Evolutionary conservation across 2,797 vertebrate genomes (phyloP).

Genomic region (Catamblyrhynchus diadema): DNA sequence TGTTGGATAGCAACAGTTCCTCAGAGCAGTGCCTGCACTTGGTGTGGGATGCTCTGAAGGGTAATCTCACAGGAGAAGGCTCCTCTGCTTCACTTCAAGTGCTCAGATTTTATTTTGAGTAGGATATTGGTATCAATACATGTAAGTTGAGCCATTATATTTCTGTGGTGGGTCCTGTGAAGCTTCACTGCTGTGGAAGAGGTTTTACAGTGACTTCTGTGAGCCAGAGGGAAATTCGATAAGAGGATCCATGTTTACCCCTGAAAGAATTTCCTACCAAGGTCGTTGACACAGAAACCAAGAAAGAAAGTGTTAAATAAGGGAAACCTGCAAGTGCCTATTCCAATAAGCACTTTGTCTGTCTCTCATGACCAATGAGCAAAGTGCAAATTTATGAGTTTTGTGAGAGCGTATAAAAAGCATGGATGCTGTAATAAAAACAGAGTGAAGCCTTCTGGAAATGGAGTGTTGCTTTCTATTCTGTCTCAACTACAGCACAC

Average conservation of each 20-base stretch:
- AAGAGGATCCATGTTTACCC: neutral
- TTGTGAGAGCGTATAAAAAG: neutral
- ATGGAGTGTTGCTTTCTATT: neutral
- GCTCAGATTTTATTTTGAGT: neutral
- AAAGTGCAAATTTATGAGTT: neutral
- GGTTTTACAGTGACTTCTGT: neutral
- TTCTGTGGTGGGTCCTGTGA: neutral
- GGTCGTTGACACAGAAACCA: neutral
- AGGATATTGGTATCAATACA: neutral
- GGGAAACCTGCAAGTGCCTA: neutral
- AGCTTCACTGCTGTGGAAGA: neutral
- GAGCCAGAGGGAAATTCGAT: neutral
- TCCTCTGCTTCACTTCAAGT: neutral
- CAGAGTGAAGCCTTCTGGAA: neutral
- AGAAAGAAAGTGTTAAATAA: neutral
- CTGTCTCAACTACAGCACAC: neutral
- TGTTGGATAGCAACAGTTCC: constrained; percentile 35
- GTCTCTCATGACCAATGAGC: neutral
- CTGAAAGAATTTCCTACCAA: neutral
- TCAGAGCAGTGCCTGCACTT: neutral
- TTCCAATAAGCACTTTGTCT: neutral
- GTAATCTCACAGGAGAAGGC: neutral
- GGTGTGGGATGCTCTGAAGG: constrained; percentile 5
- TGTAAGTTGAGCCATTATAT: neutral
- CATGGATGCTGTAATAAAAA: neutral